A percentile compares a stretch with the other conserved stretches of the same genome.
Conservation (phyloP, 2,888 invertebrate species). For the Congeria kusceri region DNA sequence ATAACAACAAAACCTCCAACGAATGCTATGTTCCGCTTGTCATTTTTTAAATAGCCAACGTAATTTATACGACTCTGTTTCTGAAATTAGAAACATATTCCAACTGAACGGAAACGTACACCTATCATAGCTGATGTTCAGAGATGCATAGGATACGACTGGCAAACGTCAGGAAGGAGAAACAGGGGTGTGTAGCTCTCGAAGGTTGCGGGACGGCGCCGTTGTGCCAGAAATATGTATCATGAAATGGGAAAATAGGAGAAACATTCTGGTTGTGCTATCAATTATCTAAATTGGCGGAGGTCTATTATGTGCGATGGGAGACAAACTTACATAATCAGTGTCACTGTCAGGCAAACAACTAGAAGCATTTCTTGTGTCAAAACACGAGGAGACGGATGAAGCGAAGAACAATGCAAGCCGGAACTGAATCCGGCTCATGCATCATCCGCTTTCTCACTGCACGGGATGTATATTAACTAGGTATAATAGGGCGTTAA, state of each 20-base stretch:
- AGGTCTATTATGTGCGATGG: constrained; percentile 52
- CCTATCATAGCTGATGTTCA: no score
- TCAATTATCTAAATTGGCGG: constrained; percentile 61
- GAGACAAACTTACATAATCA: constrained; percentile 60
- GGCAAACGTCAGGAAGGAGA: background rate
- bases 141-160: no score
- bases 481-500: no score
- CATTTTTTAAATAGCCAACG: constrained; percentile 40
- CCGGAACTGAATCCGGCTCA: background rate
- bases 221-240: constrained; percentile 47
- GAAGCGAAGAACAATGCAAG: background rate
- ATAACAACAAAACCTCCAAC: constrained; percentile 65
- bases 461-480: no score
- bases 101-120: constrained; percentile 30
- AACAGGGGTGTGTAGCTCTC: constrained; percentile 35
- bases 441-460: background rate
- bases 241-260: constrained; percentile 53
- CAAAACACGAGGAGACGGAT: constrained; percentile 35
- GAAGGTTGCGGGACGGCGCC: constrained; percentile 49
- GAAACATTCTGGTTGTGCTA: constrained; percentile 58
- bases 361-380: constrained; percentile 58
- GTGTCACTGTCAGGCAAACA: constrained; percentile 62
- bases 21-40: constrained; percentile 54
- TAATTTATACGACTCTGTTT: constrained; percentile 47
- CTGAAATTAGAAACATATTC: constrained; percentile 65